phyloP scores from a whole-genome alignment of 2,888 invertebrate genomes.

The Ischnura elegans region DNA sequence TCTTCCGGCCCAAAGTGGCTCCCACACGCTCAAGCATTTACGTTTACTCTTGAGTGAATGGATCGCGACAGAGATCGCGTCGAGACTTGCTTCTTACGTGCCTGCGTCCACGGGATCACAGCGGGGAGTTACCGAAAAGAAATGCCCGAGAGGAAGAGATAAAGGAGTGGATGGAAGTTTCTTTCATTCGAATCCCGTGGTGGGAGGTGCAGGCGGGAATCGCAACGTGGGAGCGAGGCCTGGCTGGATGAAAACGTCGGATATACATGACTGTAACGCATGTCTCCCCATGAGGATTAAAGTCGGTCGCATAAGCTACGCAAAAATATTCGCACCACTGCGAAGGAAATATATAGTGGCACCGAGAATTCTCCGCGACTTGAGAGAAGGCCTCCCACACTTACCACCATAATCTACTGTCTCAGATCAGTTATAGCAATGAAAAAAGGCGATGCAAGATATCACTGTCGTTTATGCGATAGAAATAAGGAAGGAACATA shows the following conservation, averaged over 20 bases:
- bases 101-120: not conserved
- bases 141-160: not conserved
- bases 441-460: not conserved
- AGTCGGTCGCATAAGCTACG: not conserved
- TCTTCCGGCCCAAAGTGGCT: not conserved
- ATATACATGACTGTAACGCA: conserved; percentile 19
- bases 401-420: not conserved
- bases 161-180: not conserved
- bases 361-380: not conserved
- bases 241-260: conserved; percentile 18
- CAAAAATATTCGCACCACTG: not conserved
- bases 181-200: not conserved
- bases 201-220: not conserved
- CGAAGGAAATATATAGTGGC: not conserved
- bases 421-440: not conserved
- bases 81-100: not conserved
- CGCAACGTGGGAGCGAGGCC: not conserved
- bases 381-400: not conserved
- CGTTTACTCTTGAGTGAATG: not conserved
- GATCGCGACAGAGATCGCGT: not conserved
- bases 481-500: not conserved
- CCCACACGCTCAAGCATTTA: not conserved
- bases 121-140: conserved; percentile 24
- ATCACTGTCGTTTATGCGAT: not conserved
- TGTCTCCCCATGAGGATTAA: not conserved